A percentile compares a stretch with the other conserved stretches of the same genome.
Evolutionary conservation across 2,888 invertebrate genomes (phyloP).

Genomic region (Acanthopleura granulata): DNA sequence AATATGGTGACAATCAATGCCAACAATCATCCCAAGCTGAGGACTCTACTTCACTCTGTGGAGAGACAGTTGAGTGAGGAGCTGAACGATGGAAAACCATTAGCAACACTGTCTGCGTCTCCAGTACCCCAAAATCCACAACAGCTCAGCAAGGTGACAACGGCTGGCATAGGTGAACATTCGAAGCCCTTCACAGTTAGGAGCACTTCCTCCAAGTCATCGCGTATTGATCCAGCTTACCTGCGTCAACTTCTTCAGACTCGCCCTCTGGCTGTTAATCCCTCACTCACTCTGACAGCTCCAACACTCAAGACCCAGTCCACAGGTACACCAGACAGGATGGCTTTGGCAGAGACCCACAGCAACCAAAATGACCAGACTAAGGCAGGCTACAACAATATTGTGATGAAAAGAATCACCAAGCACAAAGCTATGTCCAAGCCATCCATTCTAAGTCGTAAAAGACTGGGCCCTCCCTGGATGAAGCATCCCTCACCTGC

Average conservation of each 20-base stretch:
- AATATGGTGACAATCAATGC: background rate
- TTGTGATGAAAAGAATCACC: background rate
- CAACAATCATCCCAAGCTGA: background rate
- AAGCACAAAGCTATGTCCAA: constrained; percentile 6
- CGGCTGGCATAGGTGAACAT: too few relatives aligned
- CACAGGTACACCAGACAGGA: background rate
- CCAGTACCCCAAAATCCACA: background rate
- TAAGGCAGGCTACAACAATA: background rate
- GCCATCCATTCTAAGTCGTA: background rate
- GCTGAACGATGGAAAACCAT: background rate
- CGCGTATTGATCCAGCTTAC: background rate
- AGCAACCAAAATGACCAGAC: background rate
- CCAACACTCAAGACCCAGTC: background rate
- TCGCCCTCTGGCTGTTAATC: background rate
- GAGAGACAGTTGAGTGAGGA: background rate
- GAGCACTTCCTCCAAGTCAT: background rate
- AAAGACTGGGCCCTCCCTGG: background rate
- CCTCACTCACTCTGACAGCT: background rate
- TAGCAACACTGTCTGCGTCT: background rate
- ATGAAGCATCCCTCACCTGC: background rate
- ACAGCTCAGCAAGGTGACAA: background rate
- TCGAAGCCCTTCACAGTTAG: background rate
- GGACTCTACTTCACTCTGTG: background rate
- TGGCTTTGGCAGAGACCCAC: background rate
- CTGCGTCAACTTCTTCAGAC: background rate